Evolutionary conservation across 2,797 vertebrate genomes (phyloP), one percentile per base, ranked within the genome.

Genomic region (Gambelia wislizenii): DNA sequence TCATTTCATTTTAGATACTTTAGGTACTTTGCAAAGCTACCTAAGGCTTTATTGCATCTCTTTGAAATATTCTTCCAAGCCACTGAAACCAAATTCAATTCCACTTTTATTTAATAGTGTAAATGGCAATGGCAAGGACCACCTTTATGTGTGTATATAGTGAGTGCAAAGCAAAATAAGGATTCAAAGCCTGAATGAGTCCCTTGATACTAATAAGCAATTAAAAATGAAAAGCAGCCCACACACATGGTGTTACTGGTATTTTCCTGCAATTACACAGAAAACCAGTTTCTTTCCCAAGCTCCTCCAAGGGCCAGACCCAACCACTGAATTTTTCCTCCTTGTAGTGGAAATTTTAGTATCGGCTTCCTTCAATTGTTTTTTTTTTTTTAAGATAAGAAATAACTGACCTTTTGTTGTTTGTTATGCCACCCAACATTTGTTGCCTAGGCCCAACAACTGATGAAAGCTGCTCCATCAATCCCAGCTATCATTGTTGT

Each of bases 21-120:
- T 74, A 33, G 52, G 27, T 72, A 72, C 20, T 79, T 33, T 85
- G 75, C 84, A 89, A 85, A 27, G 91, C 83, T 69, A 67, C 9
- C n/a, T 20, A 33, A 91, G 70, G 64, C 20, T 88, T 92, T 2
- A 79, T 78, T 85, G 44, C 52, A 30, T 74, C n/a, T 8, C 42
- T 90, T 44, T 59, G 33, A 92, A 91, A 39, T 86, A 54, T 59
- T 18, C 91, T 86, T 89, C 92, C 77, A 92, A 89, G 67, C 75
- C 25, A 79, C 0, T 30, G 72, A 92, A 91, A 85, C 22, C 22
- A 89, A 91, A 92, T 90, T 8, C 22, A 92, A 67, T 4, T 30
- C n/a, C 83, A 59, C 52, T 27, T 78, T 61, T 90, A 75, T 61
- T 90, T 56, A 91, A 44, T 33, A 49, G 0, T 86, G 8, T 72